Conservation (phyloP, 1,140 invertebrate species). For the Lepidurus couesii region DNA sequence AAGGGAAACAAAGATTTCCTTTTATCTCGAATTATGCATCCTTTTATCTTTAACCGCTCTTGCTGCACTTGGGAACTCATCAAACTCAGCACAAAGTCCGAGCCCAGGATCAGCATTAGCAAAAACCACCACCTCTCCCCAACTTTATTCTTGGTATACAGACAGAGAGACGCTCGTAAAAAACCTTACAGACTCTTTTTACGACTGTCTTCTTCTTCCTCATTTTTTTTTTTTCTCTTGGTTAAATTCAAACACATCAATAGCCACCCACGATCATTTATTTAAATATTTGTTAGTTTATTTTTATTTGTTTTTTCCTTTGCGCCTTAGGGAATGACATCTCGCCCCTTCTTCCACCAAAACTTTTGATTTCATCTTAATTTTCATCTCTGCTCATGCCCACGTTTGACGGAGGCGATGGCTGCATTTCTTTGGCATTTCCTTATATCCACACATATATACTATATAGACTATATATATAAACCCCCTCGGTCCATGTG, state of each 20-base stretch:
- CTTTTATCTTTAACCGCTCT: not conserved
- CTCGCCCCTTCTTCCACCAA: not conserved
- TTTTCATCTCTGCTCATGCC: conserved; percentile 6
- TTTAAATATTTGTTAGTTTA: not conserved
- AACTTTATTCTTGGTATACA: no score
- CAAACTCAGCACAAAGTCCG: not conserved
- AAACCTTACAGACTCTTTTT: no score
- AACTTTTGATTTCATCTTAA: not conserved
- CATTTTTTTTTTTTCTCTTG: no score
- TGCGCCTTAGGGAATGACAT: not conserved
- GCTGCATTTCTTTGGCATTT: conserved; percentile 9
- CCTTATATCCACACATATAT: conserved; percentile 5
- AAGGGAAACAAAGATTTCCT: no score
- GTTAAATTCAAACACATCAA: no score
- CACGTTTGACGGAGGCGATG: conserved; percentile 17
- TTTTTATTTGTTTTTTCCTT: not conserved
- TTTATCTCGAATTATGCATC: not conserved
- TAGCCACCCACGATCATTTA: no score
- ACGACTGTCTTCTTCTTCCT: no score
- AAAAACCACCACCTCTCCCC: no score
- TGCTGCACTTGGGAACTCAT: not conserved
- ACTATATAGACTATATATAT: not conserved
- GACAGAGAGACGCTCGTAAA: no score
- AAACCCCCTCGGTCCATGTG: not conserved
- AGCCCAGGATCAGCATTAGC: no score